Conservation (phyloP, 2,797 vertebrate species). For the Smutsia gigantea region DNA sequence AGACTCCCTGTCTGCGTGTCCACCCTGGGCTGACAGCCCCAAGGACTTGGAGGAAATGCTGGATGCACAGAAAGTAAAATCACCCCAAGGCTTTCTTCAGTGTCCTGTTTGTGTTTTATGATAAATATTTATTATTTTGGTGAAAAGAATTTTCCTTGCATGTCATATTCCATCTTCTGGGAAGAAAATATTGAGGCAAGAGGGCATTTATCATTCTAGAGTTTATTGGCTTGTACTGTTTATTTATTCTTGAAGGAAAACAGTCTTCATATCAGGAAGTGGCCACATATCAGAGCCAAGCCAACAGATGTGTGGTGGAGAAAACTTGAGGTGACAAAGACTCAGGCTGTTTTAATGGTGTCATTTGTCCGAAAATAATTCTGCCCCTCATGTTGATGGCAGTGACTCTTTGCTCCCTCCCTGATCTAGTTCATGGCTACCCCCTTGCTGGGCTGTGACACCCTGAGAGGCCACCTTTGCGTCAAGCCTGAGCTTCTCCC, state of each 20-base stretch:
- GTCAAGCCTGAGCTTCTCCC: background rate
- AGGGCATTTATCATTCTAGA: conserved; percentile 57
- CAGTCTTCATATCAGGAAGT: conserved; percentile 52
- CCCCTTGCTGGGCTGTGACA: too few species aligned
- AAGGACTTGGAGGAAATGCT: conserved; percentile 24
- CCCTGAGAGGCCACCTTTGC: background rate
- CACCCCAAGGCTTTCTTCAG: background rate
- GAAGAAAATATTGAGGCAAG: conserved; percentile 69
- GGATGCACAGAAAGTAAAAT: conserved; percentile 50
- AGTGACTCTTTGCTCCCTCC: background rate
- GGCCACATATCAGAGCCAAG: background rate
- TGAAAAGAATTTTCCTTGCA: conserved; percentile 75
- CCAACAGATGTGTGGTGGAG: background rate
- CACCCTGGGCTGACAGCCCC: background rate
- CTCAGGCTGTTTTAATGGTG: background rate
- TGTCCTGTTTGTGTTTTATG: conserved; percentile 43
- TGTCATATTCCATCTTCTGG: conserved; percentile 64
- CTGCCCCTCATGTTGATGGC: background rate
- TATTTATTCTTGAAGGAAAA: conserved; percentile 71
- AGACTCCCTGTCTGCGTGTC: background rate
- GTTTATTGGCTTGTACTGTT: conserved; percentile 62
- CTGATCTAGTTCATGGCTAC: background rate
- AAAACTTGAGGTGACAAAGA: background rate
- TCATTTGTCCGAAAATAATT: background rate
- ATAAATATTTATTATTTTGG: conserved; percentile 76